These are phyloP conservation scores for Caenorhabditis doughertyi DNA, from an alignment of 2,888 invertebrate genomes.

Conservation along the genomic window DNA sequence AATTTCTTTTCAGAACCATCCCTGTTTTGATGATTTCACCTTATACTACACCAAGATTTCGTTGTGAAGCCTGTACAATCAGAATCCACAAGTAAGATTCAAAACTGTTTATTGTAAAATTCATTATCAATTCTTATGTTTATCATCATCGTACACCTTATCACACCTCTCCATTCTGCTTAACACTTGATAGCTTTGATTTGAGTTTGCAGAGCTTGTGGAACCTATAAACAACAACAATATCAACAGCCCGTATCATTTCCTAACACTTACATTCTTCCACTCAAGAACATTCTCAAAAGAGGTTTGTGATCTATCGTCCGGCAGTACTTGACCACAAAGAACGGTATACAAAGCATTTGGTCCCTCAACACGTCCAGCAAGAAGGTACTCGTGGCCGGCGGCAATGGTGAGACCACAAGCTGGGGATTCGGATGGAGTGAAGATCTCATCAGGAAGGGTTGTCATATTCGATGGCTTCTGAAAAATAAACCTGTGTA, in stretches of 20 bases:
- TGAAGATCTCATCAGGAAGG: slow-evolving; percentile 78
- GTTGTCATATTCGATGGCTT: slow-evolving; percentile 71
- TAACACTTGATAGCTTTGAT: slow-evolving; percentile 60
- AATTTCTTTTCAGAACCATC: too few relatives aligned
- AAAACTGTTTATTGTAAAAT: neutral
- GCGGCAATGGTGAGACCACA: slow-evolving; percentile 78
- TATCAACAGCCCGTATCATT: neutral
- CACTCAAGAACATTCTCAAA: slow-evolving; percentile 77
- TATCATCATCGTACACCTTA: neutral
- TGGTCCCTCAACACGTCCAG: slow-evolving; percentile 69
- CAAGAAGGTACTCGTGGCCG: slow-evolving; percentile 79
- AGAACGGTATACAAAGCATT: slow-evolving; percentile 66
- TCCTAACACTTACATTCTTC: slow-evolving; percentile 68
- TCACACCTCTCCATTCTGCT: neutral
- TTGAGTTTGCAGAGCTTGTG: slow-evolving; percentile 38
- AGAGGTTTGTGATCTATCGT: slow-evolving; percentile 44
- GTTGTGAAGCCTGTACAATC: too few relatives aligned
- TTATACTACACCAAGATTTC: too few relatives aligned
- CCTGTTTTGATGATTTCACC: too few relatives aligned
- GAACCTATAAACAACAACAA: slow-evolving; percentile 37
- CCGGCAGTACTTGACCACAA: slow-evolving; percentile 69
- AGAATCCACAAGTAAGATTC: neutral
- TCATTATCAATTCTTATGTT: neutral
- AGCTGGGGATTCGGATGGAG: slow-evolving; percentile 79
- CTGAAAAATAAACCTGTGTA: slow-evolving; percentile 47